Conservation (phyloP, 2,797 vertebrate genomes). For the Labroides dimidiatus region DNA sequence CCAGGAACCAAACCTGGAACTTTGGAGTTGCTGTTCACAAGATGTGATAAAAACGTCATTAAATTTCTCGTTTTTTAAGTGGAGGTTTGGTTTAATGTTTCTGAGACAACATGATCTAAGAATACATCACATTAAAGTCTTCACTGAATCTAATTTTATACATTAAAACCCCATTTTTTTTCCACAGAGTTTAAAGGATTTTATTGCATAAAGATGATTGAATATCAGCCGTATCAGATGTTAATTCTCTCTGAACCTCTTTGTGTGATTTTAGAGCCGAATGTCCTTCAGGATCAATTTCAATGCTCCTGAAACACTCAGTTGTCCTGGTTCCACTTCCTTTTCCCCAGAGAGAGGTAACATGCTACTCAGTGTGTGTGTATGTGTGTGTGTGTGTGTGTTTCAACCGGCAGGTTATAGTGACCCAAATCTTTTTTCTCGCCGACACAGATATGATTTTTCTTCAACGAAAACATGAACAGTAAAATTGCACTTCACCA, state of each 20-base stretch:
- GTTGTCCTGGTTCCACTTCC: conserved; percentile 43
- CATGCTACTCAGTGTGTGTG: conserved; percentile 6
- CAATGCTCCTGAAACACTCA: conserved; percentile 7
- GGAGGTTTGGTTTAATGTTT: too few relatives aligned
- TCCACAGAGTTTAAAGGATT: too few relatives aligned
- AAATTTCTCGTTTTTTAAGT: too few relatives aligned
- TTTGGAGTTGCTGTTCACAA: too few relatives aligned
- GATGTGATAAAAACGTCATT: too few relatives aligned
- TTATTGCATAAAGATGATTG: too few relatives aligned
- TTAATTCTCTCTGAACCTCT: background rate
- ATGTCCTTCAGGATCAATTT: conserved; percentile 48
- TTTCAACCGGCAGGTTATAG: conserved; percentile 21
- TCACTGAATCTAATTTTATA: too few relatives aligned
- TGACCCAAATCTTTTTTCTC: conserved; percentile 45
- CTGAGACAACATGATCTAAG: too few relatives aligned
- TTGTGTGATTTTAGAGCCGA: background rate
- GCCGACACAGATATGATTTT: conserved; percentile 29
- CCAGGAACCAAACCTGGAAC: background rate
- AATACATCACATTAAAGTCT: too few relatives aligned
- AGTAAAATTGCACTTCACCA: background rate
- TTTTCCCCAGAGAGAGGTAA: conserved; percentile 14
- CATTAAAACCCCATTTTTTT: too few relatives aligned
- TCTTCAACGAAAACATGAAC: background rate
- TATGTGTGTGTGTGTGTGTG: conserved; percentile 16
- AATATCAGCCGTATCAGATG: too few relatives aligned